These are phyloP conservation scores for Brachylomia viminalis DNA, from an alignment of 2,888 invertebrate species.

Conservation along the genomic window DNA sequence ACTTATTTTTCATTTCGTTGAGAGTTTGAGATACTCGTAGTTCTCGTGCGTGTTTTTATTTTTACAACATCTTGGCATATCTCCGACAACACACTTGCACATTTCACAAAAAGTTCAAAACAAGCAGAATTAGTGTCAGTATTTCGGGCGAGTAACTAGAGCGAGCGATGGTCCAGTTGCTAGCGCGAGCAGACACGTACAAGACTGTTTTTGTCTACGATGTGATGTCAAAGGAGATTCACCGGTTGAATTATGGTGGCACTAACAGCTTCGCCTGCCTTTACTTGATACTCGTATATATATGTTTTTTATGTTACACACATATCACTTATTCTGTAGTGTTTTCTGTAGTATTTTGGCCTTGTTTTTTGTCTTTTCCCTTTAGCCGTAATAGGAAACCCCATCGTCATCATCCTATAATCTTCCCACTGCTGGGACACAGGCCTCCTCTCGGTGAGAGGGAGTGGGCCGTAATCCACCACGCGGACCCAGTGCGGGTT, in stretches of 20 bases:
- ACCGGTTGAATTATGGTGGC: constrained; percentile 37
- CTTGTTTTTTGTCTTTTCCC: too few species aligned
- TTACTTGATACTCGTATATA: not conserved
- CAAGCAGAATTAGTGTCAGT: constrained; percentile 63
- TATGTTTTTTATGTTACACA: not conserved
- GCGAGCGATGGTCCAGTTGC: constrained; percentile 63
- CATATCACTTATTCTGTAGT: not conserved
- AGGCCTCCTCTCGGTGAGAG: too few species aligned
- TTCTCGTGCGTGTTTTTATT: constrained; percentile 48
- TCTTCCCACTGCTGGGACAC: too few species aligned
- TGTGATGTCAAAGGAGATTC: constrained; percentile 50
- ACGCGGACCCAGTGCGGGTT: too few species aligned
- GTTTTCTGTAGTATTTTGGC: too few species aligned
- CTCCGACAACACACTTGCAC: constrained; percentile 54
- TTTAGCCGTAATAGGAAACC: too few species aligned
- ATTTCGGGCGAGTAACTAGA: constrained; percentile 66
- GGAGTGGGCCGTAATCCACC: too few species aligned
- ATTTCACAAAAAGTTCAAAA: constrained; percentile 71
- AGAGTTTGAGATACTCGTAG: constrained; percentile 14
- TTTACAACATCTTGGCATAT: constrained; percentile 31
- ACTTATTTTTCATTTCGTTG: constrained; percentile 22
- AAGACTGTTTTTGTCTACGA: constrained; percentile 55
- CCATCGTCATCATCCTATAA: too few species aligned
- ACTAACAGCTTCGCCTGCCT: not conserved
- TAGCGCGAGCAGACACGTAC: constrained; percentile 59